Evolutionary conservation across 1,140 invertebrate species (phyloP).

Genomic region (Trachelipus rathkii): DNA sequence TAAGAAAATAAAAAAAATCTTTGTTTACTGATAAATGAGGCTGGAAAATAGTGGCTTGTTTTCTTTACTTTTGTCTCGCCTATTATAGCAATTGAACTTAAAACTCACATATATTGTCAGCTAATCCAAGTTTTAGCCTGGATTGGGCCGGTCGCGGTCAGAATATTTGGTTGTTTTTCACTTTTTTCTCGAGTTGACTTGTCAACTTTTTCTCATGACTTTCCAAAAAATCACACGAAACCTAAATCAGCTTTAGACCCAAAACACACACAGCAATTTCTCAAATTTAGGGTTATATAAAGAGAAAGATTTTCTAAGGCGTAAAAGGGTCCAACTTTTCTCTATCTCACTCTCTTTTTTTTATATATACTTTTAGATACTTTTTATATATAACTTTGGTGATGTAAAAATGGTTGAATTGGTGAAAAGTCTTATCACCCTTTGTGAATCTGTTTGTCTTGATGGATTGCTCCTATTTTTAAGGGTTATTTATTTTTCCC

Average conservation of each 20-base stretch:
- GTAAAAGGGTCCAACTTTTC: not conserved
- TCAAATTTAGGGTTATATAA: slow-evolving; percentile 2
- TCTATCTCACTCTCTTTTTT: too few species aligned
- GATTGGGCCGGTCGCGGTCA: not conserved
- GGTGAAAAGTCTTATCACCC: not conserved
- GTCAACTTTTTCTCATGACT: not conserved
- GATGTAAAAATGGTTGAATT: not conserved
- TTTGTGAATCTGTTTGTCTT: not conserved
- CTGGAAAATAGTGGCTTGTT: not conserved
- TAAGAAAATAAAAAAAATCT: not conserved
- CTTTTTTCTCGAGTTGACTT: not conserved
- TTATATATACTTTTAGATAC: not conserved
- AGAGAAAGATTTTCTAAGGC: not conserved
- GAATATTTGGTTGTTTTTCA: not conserved
- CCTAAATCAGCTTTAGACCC: not conserved
- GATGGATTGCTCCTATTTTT: not conserved
- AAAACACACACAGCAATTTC: slow-evolving; percentile 6
- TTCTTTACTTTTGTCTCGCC: slow-evolving; percentile 4
- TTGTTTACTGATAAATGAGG: slow-evolving; percentile 10
- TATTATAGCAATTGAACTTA: slow-evolving; percentile 10
- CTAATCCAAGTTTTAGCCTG: not conserved
- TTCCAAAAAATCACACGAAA: not conserved
- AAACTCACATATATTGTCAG: not conserved
- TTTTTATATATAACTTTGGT: not conserved
- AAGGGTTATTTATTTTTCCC: too few species aligned